These are phyloP conservation scores for Dunckerocampus dactyliophorus DNA, from an alignment of 2,113 vertebrate species.

Conservation along the genomic window DNA sequence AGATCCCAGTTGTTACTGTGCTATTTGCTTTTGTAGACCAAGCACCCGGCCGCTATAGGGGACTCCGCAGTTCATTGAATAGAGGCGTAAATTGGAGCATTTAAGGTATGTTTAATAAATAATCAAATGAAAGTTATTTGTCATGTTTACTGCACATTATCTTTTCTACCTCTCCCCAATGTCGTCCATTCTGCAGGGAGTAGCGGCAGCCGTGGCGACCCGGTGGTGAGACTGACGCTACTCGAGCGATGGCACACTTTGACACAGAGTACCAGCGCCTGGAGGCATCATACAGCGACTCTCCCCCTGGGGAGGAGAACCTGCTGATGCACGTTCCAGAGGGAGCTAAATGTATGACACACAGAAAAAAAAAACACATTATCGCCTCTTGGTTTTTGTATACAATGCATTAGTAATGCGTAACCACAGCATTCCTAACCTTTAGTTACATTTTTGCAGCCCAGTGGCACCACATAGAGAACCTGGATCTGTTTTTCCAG, in stretches of 20 bases:
- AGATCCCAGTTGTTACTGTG: no score
- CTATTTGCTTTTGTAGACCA: no score
- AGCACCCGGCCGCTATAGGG: no score
- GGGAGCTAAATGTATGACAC: slow-evolving; percentile 85
- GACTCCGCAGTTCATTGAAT: no score
- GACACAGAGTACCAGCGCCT: slow-evolving; percentile 94
- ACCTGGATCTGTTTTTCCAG: slow-evolving; percentile 97
- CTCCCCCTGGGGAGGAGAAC: slow-evolving; percentile 89
- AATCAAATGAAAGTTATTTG: background rate
- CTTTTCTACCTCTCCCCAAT: background rate
- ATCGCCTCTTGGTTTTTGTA: no score
- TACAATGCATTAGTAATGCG: background rate
- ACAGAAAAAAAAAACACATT: background rate
- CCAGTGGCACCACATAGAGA: slow-evolving; percentile 97
- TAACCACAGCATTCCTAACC: slow-evolving; percentile 5
- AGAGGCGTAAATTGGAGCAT: no score
- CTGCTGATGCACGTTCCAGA: slow-evolving; percentile 89
- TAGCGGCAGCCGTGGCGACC: slow-evolving; percentile 26
- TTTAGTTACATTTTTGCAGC: slow-evolving; percentile 71
- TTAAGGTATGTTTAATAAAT: no score
- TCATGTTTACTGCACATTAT: background rate
- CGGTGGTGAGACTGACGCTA: slow-evolving; percentile 34
- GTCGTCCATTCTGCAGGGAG: slow-evolving; percentile 34
- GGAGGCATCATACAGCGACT: slow-evolving; percentile 91
- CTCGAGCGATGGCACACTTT: slow-evolving; percentile 83